phyloP scores from a whole-genome alignment of 1,140 invertebrate genomes.

The Heliconius hewitsoni region DNA sequence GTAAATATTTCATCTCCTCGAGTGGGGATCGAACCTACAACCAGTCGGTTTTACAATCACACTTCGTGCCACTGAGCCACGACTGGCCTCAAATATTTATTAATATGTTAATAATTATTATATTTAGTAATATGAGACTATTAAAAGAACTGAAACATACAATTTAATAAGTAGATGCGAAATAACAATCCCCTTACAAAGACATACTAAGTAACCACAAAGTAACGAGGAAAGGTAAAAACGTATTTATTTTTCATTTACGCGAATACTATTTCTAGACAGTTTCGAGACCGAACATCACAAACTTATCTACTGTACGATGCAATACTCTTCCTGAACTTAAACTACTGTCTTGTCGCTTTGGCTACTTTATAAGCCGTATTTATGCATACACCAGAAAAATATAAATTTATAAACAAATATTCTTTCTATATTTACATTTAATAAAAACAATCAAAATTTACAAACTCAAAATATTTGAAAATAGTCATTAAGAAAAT shows the following conservation, averaged over 20 bases:
- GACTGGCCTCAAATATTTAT: too few species aligned
- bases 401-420: background rate
- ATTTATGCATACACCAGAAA: background rate
- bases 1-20: too few species aligned
- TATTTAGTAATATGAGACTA: too few species aligned
- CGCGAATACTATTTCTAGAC: background rate
- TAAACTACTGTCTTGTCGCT: background rate
- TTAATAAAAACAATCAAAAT: background rate
- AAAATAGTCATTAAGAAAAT: too few species aligned
- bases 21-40: too few species aligned
- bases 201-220: background rate
- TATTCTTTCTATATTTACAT: too few species aligned
- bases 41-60: too few species aligned
- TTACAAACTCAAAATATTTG: too few species aligned
- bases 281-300: conserved; percentile 35
- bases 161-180: too few species aligned
- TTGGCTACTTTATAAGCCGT: background rate
- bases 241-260: background rate
- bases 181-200: background rate
- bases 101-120: too few species aligned
- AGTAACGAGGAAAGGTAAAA: background rate
- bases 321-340: background rate
- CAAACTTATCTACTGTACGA: conserved; percentile 10
- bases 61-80: too few species aligned
- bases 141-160: background rate